Evolutionary conservation across 2,888 invertebrate genomes (phyloP).

Genomic region (Caenorhabditis zanzibari): DNA sequence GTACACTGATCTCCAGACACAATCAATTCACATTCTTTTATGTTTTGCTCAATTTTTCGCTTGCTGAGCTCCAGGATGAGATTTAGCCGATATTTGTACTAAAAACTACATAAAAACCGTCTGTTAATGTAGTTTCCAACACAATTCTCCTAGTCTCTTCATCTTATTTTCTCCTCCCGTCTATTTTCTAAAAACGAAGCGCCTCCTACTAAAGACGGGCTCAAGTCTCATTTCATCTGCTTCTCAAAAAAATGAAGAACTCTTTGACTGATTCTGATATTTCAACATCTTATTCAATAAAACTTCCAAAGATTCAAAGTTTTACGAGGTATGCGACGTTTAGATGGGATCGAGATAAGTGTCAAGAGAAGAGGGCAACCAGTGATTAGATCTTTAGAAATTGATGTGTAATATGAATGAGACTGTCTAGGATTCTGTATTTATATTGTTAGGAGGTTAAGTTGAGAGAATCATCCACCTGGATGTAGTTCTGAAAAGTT

Average conservation of each 20-base stretch:
- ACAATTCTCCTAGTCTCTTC: conserved; percentile 21
- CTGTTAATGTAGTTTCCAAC: conserved; percentile 52
- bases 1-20: background rate
- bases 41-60: background rate
- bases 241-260: conserved; percentile 30
- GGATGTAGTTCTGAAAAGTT: no score
- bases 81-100: conserved; percentile 52
- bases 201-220: conserved; percentile 5
- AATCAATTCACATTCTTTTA: background rate
- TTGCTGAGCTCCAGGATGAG: conserved; percentile 14
- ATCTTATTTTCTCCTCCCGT: background rate
- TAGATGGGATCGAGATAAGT: background rate
- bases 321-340: conserved; percentile 6
- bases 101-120: conserved; percentile 57
- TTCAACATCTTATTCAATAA: conserved; percentile 4
- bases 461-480: background rate
- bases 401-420: background rate
- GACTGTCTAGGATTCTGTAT: background rate
- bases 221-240: conserved; percentile 16
- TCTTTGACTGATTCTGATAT: conserved; percentile 48
- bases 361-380: conserved; percentile 8
- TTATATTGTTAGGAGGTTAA: background rate
- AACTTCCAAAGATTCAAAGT: conserved; percentile 26
- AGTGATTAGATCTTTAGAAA: background rate
- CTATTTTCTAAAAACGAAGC: conserved; percentile 7